Evolutionary conservation across 2,888 invertebrate species (phyloP).

Genomic region (Lepetodrilus schrolli): DNA sequence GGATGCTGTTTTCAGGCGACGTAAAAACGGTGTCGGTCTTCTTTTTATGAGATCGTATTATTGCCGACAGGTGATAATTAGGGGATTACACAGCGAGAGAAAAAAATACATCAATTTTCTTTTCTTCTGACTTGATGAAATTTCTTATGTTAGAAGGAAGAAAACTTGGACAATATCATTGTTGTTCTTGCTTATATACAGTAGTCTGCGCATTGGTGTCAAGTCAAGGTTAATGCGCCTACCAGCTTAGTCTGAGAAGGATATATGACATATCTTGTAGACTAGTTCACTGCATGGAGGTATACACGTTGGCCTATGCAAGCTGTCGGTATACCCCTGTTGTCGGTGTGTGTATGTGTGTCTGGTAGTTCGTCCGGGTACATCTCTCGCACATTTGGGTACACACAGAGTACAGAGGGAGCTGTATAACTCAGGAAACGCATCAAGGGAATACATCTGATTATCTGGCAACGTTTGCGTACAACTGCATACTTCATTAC

Average conservation of each 20-base stretch:
- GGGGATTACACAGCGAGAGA: not conserved
- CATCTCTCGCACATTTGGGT: no score
- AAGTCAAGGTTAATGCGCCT: not conserved
- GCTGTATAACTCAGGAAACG: no score
- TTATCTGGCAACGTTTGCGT: not conserved
- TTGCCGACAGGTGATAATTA: constrained; percentile 12
- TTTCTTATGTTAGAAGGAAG: not conserved
- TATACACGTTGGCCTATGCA: not conserved
- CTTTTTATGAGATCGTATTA: not conserved
- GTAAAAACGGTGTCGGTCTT: no score
- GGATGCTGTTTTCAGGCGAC: no score
- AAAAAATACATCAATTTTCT: no score
- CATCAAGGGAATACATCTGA: no score
- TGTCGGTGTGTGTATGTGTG: no score
- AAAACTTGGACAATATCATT: not conserved
- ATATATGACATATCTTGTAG: not conserved
- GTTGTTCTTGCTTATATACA: not conserved
- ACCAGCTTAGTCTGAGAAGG: not conserved
- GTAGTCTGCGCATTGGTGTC: not conserved
- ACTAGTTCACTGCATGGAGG: not conserved
- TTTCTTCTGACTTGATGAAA: no score
- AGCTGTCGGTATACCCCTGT: not conserved
- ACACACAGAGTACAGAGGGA: no score
- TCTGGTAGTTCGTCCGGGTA: no score
- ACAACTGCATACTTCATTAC: not conserved